A percentile compares a stretch with the other conserved stretches of the same genome.
Evolutionary conservation across 2,113 vertebrate species (phyloP).

Genomic region (Tachycineta bicolor): DNA sequence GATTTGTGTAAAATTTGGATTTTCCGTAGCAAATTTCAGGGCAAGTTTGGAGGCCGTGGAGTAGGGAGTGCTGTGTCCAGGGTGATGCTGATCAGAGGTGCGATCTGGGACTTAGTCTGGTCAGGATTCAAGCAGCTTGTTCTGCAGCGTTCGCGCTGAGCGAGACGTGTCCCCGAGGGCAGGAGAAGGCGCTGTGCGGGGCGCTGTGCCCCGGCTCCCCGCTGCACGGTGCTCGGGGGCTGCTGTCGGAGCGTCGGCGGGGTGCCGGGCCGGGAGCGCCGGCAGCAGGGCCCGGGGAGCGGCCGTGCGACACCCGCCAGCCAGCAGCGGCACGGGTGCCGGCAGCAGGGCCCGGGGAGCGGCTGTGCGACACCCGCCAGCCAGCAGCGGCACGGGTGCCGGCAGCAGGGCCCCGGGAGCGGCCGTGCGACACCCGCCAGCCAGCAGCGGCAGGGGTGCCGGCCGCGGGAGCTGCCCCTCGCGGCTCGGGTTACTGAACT

Average conservation of each 20-base stretch:
- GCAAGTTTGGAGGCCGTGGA: background rate
- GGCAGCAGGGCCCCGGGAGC: background rate
- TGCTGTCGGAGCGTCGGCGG: background rate
- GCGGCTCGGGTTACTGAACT: background rate
- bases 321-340: no score
- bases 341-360: background rate
- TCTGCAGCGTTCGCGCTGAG: background rate
- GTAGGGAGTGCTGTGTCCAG: background rate
- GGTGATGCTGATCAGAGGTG: rapidly evolving
- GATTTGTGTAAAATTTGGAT: background rate
- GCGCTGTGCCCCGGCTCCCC: background rate
- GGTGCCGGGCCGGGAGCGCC: background rate
- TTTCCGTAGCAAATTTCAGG: background rate
- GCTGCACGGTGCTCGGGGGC: background rate
- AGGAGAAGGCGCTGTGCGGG: no score
- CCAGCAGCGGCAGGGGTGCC: background rate
- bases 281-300: background rate
- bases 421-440: no score
- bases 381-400: no score
- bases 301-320: no score
- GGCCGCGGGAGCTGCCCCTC: background rate
- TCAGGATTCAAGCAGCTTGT: background rate
- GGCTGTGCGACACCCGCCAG: background rate
- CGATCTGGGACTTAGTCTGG: background rate
- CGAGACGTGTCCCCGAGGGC: rapidly evolving